Percentiles rank a stretch among this genome's conserved stretches.
Evolutionary conservation across 2,888 invertebrate genomes (phyloP).

Genomic region (Platerodrilus igneus): DNA sequence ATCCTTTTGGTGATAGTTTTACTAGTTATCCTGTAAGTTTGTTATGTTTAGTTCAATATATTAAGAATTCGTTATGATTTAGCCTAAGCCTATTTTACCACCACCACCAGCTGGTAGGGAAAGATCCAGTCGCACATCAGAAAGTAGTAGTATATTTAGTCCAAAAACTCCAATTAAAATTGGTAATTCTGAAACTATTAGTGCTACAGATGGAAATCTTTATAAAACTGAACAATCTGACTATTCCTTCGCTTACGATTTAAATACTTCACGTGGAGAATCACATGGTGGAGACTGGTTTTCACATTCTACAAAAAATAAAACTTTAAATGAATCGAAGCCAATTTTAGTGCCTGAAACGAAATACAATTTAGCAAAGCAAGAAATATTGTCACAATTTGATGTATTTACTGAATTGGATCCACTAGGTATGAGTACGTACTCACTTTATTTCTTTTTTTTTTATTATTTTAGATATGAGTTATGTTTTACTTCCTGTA

Average conservation of each 20-base stretch:
- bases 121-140: conserved; percentile 35
- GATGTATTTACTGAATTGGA: conserved; percentile 92
- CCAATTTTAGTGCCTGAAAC: conserved; percentile 31
- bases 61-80: conserved; percentile 6
- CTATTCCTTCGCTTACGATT: conserved; percentile 36
- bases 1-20: conserved; percentile 75
- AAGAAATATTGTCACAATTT: conserved; percentile 59
- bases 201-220: conserved; percentile 27
- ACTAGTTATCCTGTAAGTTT: conserved; percentile 50
- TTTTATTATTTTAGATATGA: conserved; percentile 10
- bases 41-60: conserved; percentile 18
- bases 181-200: conserved; percentile 29
- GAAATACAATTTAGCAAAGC: conserved; percentile 43
- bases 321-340: conserved; percentile 43
- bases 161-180: conserved; percentile 44
- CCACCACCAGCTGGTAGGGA: conserved; percentile 41
- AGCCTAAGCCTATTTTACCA: conserved; percentile 38
- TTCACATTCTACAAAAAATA: conserved; percentile 39
- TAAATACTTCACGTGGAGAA: conserved; percentile 40
- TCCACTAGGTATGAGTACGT: conserved; percentile 78
- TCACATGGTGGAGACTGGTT: conserved; percentile 46
- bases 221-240: conserved; percentile 32
- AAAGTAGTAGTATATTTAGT: conserved; percentile 43
- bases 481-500: not conserved
- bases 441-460: conserved; percentile 16